Evolutionary conservation across 2,113 vertebrate genomes (phyloP).

Genomic region (Eurystomus gularis): DNA sequence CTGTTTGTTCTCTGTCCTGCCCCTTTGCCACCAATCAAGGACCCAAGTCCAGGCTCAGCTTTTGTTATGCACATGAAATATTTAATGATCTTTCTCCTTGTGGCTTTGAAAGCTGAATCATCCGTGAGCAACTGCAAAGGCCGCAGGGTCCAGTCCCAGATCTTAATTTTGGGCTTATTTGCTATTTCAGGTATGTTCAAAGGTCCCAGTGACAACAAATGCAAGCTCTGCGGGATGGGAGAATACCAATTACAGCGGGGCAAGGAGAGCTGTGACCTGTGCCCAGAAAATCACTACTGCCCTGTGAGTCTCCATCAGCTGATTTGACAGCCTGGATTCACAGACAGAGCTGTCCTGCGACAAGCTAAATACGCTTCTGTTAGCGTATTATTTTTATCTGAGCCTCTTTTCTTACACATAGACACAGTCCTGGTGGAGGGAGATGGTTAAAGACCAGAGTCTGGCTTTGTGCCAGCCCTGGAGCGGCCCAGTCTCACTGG

Average conservation of each 20-base stretch:
- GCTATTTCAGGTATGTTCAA: slow-evolving; percentile 81
- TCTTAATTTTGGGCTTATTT: slow-evolving; percentile 10
- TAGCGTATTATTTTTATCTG: neutral
- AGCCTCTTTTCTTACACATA: neutral
- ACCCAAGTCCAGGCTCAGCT: neutral
- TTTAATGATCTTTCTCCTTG: neutral
- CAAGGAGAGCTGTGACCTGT: slow-evolving; percentile 80
- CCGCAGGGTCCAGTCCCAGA: neutral
- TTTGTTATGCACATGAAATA: neutral
- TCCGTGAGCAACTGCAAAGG: neutral
- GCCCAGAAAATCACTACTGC: slow-evolving; percentile 87
- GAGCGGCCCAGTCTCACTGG: neutral
- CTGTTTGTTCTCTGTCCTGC: neutral
- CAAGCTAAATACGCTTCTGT: neutral
- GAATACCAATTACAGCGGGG: slow-evolving; percentile 81
- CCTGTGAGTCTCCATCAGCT: slow-evolving; percentile 77
- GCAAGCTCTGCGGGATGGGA: slow-evolving; percentile 80
- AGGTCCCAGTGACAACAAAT: slow-evolving; percentile 68
- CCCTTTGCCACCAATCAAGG: neutral
- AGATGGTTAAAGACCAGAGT: neutral
- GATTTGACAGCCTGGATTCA: neutral
- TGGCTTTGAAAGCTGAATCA: neutral
- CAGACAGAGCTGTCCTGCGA: fast-evolving
- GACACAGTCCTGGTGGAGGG: neutral
- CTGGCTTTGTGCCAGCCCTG: neutral